Evolutionary conservation across 2,797 vertebrate genomes (phyloP), one percentile per base, ranked within the genome.

Genomic region (Esox lucius): DNA sequence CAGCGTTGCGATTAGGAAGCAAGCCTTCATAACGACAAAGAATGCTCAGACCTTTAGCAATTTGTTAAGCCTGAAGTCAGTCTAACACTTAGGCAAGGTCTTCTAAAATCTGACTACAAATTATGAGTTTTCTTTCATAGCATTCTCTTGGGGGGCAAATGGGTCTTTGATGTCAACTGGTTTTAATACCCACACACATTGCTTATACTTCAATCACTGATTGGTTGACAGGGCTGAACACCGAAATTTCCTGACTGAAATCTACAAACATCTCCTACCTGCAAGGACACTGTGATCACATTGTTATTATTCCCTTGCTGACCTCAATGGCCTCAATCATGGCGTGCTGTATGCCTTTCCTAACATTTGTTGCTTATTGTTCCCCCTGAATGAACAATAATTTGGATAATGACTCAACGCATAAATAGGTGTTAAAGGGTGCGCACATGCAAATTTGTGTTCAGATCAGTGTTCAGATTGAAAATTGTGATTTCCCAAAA

Each of bases 151-250:
- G 53, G 49, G 22, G 24, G 46, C 48, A 31, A 17, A 51, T 49
- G 48, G 48, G 46, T 24, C 13, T 70, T 70, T 70, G 15, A 28
- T 70, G 48, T 51, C 15, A 51, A 70, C 68, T 42, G 35, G 33
- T 69, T 28, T 46, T 24, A 39, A 26, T 39, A 26, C 24, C 24
- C 46, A 69, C 42, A 26, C 42, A 46, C 46, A 49, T 12, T 33
- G 49, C 31, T 28, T 16, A 48, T 70, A 46, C 15, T 70, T 31
- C 24, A 70, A 31, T 1, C 22, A 31, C 16, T 53, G 24, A 49
- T 70, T 51, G 26, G 69, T 1, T 53, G 69, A 70, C 48, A 35
- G 65, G 17, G 42, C 24, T 70, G 62, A 33, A 26, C 62, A 28
- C 62, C 33, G 28, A 33, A 31, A 0, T 64, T 62, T 22, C 59